phyloP scores from a whole-genome alignment of 2,113 vertebrate genomes.

The Mus musculus region DNA sequence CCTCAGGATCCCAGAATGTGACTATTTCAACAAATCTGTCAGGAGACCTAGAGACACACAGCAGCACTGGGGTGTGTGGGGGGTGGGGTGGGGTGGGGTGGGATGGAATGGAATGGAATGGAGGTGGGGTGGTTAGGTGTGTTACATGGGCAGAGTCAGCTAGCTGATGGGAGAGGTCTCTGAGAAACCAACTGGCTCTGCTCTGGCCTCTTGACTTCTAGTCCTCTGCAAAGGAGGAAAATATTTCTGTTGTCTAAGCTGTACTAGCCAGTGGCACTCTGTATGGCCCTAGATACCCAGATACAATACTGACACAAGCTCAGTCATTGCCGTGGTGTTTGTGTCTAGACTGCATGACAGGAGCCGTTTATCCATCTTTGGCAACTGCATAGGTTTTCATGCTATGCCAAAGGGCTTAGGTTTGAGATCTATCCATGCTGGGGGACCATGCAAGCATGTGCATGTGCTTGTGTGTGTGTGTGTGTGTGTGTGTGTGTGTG shows the following conservation, averaged over 20 bases:
- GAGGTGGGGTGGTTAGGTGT: background rate
- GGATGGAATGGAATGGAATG: too few relatives aligned
- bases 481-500: background rate
- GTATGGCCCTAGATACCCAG: background rate
- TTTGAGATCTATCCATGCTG: background rate
- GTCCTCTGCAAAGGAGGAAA: background rate
- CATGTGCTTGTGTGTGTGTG: background rate
- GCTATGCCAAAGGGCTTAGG: background rate
- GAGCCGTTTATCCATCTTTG: background rate
- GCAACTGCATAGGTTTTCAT: background rate
- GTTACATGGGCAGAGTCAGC: background rate
- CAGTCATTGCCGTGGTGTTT: background rate
- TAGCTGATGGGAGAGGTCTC: background rate
- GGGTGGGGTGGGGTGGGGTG: accelerated
- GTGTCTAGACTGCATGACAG: background rate
- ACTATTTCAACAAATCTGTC: background rate
- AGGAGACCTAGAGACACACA: background rate
- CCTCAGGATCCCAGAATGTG: background rate
- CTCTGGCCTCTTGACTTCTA: background rate
- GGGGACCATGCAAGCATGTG: background rate
- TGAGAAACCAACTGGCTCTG: background rate
- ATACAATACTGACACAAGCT: accelerated
- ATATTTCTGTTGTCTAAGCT: background rate
- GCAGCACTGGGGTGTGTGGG: background rate
- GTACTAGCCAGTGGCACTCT: background rate